Evolutionary conservation across 2,888 invertebrate genomes (phyloP).

Genomic region (Coenonympha glycerion): DNA sequence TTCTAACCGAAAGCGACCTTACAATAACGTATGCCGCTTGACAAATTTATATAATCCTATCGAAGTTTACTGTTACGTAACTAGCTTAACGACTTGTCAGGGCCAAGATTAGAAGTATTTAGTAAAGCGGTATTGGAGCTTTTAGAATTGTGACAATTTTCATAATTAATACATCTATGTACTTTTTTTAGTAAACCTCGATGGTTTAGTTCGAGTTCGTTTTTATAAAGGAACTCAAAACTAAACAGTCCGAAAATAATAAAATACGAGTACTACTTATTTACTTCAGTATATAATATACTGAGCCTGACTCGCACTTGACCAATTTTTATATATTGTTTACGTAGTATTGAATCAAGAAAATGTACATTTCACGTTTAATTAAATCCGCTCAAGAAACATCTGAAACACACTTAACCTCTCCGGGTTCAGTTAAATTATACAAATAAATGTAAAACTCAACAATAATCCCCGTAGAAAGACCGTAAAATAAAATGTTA

Average conservation of each 20-base stretch:
- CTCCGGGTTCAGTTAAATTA: constrained; percentile 21
- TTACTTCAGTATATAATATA: too few relatives aligned
- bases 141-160: neutral
- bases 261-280: too few relatives aligned
- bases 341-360: too few relatives aligned
- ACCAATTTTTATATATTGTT: too few relatives aligned
- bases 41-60: constrained; percentile 24
- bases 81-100: neutral
- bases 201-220: too few relatives aligned
- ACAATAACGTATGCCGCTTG: constrained; percentile 20
- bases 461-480: constrained; percentile 25
- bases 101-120: neutral
- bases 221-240: too few relatives aligned
- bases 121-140: neutral
- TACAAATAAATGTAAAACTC: constrained; percentile 19
- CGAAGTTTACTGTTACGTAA: constrained; percentile 18
- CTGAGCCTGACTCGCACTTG: too few relatives aligned
- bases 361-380: neutral
- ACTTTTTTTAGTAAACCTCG: too few relatives aligned
- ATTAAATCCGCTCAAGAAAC: neutral
- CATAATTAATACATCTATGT: too few relatives aligned
- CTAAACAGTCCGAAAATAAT: too few relatives aligned
- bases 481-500: constrained; percentile 28
- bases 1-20: constrained; percentile 10
- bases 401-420: neutral